A percentile compares a stretch with the other conserved stretches of the same genome.
Conservation (phyloP, 2,797 vertebrate genomes). For the Ambastaia sidthimunki region DNA sequence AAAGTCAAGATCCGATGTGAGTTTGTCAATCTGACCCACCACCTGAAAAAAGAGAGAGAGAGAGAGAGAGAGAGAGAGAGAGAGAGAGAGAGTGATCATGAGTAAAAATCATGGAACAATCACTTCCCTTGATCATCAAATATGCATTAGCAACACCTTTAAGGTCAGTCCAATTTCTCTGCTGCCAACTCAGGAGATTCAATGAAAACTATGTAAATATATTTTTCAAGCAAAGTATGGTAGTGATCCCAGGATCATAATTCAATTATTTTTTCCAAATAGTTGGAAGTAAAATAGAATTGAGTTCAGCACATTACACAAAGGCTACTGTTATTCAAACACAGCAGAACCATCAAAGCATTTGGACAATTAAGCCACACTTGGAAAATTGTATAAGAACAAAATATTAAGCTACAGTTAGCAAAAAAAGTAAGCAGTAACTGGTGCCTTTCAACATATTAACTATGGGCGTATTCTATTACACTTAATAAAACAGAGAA, state of each 20-base stretch:
- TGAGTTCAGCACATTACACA: conserved; percentile 18
- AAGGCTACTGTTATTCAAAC: background rate
- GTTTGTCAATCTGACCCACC: conserved; percentile 96
- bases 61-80: conserved; percentile 27
- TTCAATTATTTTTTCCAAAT: conserved; percentile 19
- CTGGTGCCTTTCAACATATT: no score
- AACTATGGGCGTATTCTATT: no score
- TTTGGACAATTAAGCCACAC: background rate
- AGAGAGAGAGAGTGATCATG: no score
- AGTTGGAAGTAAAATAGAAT: conserved; percentile 20
- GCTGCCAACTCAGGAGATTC: conserved; percentile 1
- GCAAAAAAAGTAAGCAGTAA: background rate
- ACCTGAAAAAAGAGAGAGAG: conserved; percentile 76
- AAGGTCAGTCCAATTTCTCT: conserved; percentile 27
- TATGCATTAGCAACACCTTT: conserved; percentile 19
- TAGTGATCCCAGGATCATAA: background rate
- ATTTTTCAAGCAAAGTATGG: conserved; percentile 7
- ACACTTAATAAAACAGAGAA: no score
- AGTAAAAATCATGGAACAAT: background rate
- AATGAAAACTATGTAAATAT: conserved; percentile 6
- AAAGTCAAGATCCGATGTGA: conserved; percentile 97
- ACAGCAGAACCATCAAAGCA: background rate
- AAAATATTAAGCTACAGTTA: background rate
- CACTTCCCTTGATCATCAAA: conserved; percentile 12
- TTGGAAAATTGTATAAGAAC: background rate